Evolutionary conservation across 1,140 invertebrate species (phyloP), one percentile per base, ranked within the genome.

Genomic region (Diploscapter pachys): DNA sequence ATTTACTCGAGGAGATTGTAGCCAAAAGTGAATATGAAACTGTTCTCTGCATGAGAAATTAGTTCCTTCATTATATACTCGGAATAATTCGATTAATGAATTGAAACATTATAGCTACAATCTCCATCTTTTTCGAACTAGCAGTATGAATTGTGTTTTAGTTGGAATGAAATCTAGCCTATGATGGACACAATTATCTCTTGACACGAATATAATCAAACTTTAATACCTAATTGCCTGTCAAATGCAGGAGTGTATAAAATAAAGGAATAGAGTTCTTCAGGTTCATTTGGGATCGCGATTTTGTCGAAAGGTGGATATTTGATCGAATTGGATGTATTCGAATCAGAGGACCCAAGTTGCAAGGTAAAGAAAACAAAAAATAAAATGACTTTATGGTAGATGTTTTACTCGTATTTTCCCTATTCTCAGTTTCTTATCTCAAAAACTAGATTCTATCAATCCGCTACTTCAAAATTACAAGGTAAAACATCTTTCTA

Each of bases 301-400:
- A 11, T 74, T 2, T 4, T 74, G 3, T 66, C 73, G 8, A 74
- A 74, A 69, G 73, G 73, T 31, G 73, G 73, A 51, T 69, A 69
- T 49, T 9, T 74, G 5, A 55, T 69, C 5, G 73, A 74, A 50
- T 52, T 74, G 4, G 73, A 74, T 51, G 65, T 74, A 4, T 74
- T 74, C 50, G 65, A 65, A 68, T 66, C n/a, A 53, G 64, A 67
- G n/a, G 73, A 74, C 55, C 5, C 5, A 3, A 56, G 57, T 9
- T 74, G 73, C 56, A 68, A 53, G 66, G 66, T 68, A 48, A 54
- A 11, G 13, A 9, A 59, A 13, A 9, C 31, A 11, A 59, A 9
- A 59, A 9, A 13, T 59, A 9, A 59, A 13, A 11, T 59, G 57
- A 59, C 31, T 13, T 59, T 59, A 11, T 13, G 57, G 13, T 9